phyloP scores from a whole-genome alignment of 2,888 invertebrate genomes.

The Plagiodera versicolora region DNA sequence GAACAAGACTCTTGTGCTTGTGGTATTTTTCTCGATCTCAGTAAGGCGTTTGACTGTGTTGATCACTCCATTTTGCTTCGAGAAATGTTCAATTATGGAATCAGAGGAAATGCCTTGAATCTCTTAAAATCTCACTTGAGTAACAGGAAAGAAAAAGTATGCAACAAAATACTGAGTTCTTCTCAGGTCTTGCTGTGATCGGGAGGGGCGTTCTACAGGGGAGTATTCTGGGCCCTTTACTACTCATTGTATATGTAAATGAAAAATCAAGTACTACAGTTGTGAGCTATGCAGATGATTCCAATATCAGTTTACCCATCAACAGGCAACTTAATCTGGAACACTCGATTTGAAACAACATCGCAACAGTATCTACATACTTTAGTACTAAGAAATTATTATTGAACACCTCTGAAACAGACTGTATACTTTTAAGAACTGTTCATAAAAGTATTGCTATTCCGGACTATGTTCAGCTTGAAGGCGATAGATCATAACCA shows the following conservation, averaged over 20 bases:
- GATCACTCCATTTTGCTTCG: too few relatives aligned
- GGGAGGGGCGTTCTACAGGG: too few relatives aligned
- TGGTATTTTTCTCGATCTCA: slow-evolving; percentile 4
- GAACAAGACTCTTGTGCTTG: neutral
- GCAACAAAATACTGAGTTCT: neutral
- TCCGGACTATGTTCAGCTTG: slow-evolving; percentile 1
- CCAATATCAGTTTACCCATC: neutral
- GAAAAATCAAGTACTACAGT: too few relatives aligned
- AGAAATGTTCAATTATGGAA: slow-evolving; percentile 3
- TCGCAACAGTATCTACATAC: slow-evolving; percentile 2
- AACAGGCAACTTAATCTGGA: neutral
- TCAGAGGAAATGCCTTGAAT: neutral
- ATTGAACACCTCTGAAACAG: slow-evolving; percentile 6
- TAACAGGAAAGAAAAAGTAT: neutral
- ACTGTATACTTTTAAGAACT: neutral
- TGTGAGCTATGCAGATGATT: neutral
- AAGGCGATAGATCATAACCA: neutral
- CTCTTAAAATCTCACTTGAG: too few relatives aligned
- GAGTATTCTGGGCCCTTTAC: too few relatives aligned
- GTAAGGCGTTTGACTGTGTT: slow-evolving; percentile 1
- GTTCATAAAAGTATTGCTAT: neutral
- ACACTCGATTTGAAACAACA: neutral
- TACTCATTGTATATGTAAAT: neutral
- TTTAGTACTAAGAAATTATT: neutral
- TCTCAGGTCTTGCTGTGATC: neutral